Evolutionary conservation across 2,797 vertebrate species (phyloP), one percentile per base, ranked within the genome.

Genomic region (Tapirus indicus): DNA sequence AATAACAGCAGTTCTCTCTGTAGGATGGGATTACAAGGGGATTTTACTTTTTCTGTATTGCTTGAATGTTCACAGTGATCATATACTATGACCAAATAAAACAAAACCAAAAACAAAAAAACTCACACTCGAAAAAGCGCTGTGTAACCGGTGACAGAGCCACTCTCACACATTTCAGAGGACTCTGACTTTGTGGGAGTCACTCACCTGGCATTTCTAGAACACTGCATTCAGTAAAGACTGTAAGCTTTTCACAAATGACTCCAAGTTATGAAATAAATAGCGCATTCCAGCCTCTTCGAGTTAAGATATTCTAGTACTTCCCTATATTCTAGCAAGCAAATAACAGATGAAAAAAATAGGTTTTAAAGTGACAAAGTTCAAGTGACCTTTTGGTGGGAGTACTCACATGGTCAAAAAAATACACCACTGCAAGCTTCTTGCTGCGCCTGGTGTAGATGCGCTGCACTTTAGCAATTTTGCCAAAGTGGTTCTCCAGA

Each of bases 391-490:
- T 52, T n/a, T 38, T 14, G 16, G 32, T 2, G 2, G 29, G 49
- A 56, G 23, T 32, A 99, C 99, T 99, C 97, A 99, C 99, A 0
- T 99, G 99, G 97, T 99, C 99, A 27, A 98, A 97, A 56, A 99
- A 99, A 97, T 99, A 98, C 7, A 99, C 97, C 17, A 99, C 94
- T 0, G 99, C 99, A 83, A 98, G 95, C 79, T 99, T 99, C 92
- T 99, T 99, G 23, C 83, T 98, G 14, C 99, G 98, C 9, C 98
- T 98, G 74, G 99, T 99, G 91, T 98, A 98, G 74, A 99, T 18
- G 35, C 98, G 99, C 2, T 98, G 97, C 71, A 99, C 99, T 98
- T 99, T 99, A 0, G 99, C 99, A 0, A 99, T 99, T 66, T 98
- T 99, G 8, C 98, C 56, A 0, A 99, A 99, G 97, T 99, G 99